Evolutionary conservation across 2,113 vertebrate species (phyloP), one percentile per base, ranked within the genome.

Genomic region (Cyprichromis sp.): DNA sequence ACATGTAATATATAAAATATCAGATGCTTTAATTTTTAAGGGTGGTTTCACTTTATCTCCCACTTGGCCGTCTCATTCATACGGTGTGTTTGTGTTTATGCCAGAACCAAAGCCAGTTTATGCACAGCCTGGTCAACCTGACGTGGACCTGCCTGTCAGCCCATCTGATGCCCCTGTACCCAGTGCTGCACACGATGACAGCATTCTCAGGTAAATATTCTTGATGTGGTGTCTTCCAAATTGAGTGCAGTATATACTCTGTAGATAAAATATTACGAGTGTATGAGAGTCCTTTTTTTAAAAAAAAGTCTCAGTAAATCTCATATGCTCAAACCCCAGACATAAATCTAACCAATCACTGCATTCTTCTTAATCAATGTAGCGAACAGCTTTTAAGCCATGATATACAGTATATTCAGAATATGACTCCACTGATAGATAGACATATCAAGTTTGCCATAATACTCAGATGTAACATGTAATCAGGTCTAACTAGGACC

Each of bases 31-130:
- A 4, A 45, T 73, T 73, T 73, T 76, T 47, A 76, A 17, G 24
- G 40, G 24, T 3, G 40, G 68, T 47, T 76, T 76, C 24, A 47
- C 40, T 47, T 76, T 5, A 47, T 47, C 21, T 73, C 68, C 68
- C 68, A 19, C 24, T 76, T n/a, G 45, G 73, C 7, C 16, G 5
- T 68, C 3, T 90, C 81, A 76, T 66, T 40, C 26, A 36, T 8
- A 19, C 24, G 2, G 4, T 83, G 3, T 91, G 53, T 88, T 83
- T 93, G 29, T 93, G 11, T 90, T 81, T 91, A 16, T 85, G n/a
- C 3, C 92, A 99, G 99, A 99, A 93, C 98, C 98, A 86, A 99
- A 99, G 93, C 99, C 98, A 80, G 98, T 99, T 21, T 99, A 99
- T 94, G 98, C 99, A 85, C 99, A 99, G 91, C 97, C 98, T 82